A percentile compares a stretch with the other conserved stretches of the same genome.
Evolutionary conservation across 2,797 vertebrate species (phyloP).

Genomic region (Chloroceryle inda): DNA sequence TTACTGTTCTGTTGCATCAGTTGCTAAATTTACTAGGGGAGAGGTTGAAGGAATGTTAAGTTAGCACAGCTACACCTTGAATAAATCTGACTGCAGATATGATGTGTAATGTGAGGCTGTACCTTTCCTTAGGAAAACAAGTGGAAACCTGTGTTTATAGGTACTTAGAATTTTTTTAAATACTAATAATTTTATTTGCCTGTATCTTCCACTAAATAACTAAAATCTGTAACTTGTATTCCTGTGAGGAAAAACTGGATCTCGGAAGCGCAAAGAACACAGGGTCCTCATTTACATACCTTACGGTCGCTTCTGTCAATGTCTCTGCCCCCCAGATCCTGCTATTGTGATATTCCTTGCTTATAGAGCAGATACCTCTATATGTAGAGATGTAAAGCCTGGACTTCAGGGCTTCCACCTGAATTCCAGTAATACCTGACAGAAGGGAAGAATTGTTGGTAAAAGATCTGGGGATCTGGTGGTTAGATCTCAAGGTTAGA

Average conservation of each 20-base stretch:
- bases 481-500: too few species aligned
- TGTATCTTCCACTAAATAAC: neutral
- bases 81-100: neutral
- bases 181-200: neutral
- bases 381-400: neutral
- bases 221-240: neutral
- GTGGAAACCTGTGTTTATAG: fast-evolving
- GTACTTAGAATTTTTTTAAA: neutral
- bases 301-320: neutral
- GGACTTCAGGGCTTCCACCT: neutral
- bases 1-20: neutral
- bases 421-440: neutral
- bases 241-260: neutral
- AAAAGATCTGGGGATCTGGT: neutral
- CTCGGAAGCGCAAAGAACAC: neutral
- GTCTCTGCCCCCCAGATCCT: neutral
- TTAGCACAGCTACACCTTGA: neutral
- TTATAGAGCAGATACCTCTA: neutral
- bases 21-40: neutral
- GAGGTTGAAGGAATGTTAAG: neutral
- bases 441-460: neutral
- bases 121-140: neutral
- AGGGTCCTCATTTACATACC: fast-evolving
- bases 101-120: neutral
- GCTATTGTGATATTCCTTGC: neutral